A percentile compares a stretch with the other conserved stretches of the same genome.
Conservation (phyloP, 2,888 invertebrate genomes). For the Tyria jacobaeae region DNA sequence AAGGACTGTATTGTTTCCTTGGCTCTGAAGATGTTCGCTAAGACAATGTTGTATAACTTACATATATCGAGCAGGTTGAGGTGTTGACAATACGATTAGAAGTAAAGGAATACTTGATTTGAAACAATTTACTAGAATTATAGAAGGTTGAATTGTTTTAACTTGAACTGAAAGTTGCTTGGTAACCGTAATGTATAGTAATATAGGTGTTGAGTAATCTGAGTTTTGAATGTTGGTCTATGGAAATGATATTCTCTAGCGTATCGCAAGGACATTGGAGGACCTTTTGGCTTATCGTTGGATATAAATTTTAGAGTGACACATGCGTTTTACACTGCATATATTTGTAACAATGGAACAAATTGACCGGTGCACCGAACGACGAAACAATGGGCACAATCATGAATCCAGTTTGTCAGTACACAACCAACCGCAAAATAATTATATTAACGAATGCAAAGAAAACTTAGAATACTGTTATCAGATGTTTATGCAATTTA, state of each 20-base stretch:
- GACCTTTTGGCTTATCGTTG: not conserved
- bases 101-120: no score
- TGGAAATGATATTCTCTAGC: not conserved
- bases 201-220: no score
- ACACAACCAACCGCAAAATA: slow-evolving; percentile 62
- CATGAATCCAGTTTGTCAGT: slow-evolving; percentile 75
- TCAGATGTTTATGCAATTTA: not conserved
- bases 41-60: no score
- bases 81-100: no score
- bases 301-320: slow-evolving; percentile 31
- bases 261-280: not conserved
- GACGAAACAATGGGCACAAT: slow-evolving; percentile 79
- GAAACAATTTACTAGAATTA: no score
- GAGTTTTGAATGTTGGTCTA: not conserved
- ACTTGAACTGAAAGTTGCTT: no score
- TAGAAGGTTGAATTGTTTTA: no score
- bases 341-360: slow-evolving; percentile 80
- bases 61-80: no score
- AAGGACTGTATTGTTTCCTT: no score
- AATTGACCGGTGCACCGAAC: slow-evolving; percentile 72
- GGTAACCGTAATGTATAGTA: no score
- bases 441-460: slow-evolving; percentile 71
- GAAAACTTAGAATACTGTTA: slow-evolving; percentile 49
- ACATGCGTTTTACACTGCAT: slow-evolving; percentile 70
- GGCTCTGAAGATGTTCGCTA: no score